Conservation (phyloP, 2,797 vertebrate genomes). For the Falco peregrinus region DNA sequence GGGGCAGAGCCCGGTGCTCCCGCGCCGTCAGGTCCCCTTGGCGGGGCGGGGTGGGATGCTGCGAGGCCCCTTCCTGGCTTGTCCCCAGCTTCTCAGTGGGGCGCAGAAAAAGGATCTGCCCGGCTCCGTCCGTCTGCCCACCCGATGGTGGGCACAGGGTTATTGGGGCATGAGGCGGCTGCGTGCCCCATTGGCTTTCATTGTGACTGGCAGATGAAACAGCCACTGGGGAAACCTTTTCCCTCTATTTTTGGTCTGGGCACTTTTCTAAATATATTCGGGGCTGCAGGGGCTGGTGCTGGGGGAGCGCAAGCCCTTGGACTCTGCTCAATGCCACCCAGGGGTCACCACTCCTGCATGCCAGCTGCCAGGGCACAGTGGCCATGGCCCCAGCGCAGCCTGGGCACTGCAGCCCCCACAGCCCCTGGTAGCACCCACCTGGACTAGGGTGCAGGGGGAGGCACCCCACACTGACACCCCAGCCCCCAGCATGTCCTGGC, state of each 20-base stretch:
- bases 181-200: neutral
- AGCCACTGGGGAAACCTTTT: conserved; percentile 15
- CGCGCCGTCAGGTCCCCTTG: fast-evolving
- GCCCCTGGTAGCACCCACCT: neutral
- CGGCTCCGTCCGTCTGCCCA: neutral
- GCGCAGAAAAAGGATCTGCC: neutral
- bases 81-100: neutral
- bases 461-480: neutral
- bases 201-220: conserved; percentile 30
- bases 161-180: neutral
- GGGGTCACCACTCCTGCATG: neutral
- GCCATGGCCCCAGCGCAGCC: neutral
- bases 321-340: conserved; percentile 36
- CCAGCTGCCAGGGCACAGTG: neutral
- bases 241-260: conserved; percentile 66
- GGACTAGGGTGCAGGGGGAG: neutral
- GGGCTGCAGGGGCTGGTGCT: conserved; percentile 47
- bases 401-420: neutral
- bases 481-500: fast-evolving
- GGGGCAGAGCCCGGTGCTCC: neutral
- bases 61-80: neutral
- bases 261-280: conserved; percentile 66
- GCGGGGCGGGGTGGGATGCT: neutral
- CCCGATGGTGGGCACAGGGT: fast-evolving
- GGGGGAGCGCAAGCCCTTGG: neutral